A percentile compares a stretch with the other conserved stretches of the same genome.
phyloP scores from a whole-genome alignment of 2,888 invertebrate species.

The Chloroclysta siterata region DNA sequence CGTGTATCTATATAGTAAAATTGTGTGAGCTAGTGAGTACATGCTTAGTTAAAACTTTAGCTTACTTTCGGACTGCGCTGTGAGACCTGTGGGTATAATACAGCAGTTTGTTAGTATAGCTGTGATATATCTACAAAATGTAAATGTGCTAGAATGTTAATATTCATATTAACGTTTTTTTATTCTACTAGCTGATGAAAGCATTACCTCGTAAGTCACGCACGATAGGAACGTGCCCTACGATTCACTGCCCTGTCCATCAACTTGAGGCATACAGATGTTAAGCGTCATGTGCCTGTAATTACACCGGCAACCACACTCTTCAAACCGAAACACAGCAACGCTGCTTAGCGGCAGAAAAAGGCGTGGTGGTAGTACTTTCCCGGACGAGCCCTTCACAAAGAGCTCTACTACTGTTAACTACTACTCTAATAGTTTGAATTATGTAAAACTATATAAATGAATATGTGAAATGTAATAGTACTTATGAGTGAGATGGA shows the following conservation, averaged over 20 bases:
- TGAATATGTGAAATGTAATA: background rate
- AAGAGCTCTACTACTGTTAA: no score
- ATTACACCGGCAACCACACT: no score
- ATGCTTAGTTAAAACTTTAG: constrained; percentile 68
- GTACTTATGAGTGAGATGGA: constrained; percentile 3
- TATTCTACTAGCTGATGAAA: no score
- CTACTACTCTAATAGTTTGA: background rate
- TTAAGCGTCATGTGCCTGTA: no score
- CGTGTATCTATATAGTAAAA: constrained; percentile 27
- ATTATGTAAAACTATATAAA: background rate
- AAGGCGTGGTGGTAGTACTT: no score
- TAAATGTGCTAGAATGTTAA: constrained; percentile 5
- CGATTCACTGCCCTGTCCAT: no score
- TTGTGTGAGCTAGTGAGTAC: constrained; percentile 51
- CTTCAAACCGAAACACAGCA: no score
- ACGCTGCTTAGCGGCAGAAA: no score
- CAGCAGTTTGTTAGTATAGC: constrained; percentile 67
- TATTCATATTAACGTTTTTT: background rate
- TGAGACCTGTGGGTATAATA: constrained; percentile 80
- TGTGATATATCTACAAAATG: constrained; percentile 29
- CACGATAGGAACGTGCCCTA: no score
- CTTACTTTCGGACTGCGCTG: constrained; percentile 83
- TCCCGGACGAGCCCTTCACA: no score
- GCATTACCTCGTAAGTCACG: no score
- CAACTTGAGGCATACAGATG: no score